A percentile compares a stretch with the other conserved stretches of the same genome.
Evolutionary conservation across 23 tunicate genomes (phyloP).

Genomic region (Clavelina lepadiformis): DNA sequence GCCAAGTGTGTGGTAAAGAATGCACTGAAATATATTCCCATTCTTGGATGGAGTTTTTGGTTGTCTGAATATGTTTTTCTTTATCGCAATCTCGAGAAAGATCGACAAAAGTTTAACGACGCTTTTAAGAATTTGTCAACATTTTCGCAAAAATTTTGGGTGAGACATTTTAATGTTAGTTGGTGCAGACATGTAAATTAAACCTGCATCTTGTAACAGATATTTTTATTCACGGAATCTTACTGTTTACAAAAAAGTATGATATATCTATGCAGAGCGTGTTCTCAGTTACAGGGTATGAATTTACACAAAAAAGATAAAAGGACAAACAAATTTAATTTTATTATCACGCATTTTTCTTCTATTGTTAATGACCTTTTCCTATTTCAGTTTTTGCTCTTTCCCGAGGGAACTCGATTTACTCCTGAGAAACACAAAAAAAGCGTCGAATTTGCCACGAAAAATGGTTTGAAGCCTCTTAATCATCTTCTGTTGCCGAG

Average conservation of each 20-base stretch:
- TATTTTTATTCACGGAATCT: no score
- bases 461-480: slow-evolving; percentile 69
- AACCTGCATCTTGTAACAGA: no score
- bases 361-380: no score
- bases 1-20: slow-evolving; percentile 70
- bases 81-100: slow-evolving; percentile 47
- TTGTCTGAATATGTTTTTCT: slow-evolving; percentile 64
- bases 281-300: no score
- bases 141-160: slow-evolving; percentile 54
- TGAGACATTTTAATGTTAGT: no score
- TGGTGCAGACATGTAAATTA: no score
- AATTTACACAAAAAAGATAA: no score
- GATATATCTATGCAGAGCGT: no score
- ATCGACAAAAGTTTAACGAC: slow-evolving; percentile 27
- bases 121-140: slow-evolving; percentile 34
- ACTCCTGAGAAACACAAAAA: slow-evolving; percentile 64
- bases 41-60: slow-evolving; percentile 83
- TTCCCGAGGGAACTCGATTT: slow-evolving; percentile 89
- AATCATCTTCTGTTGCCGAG: slow-evolving; percentile 67
- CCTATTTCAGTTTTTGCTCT: slow-evolving; percentile 59
- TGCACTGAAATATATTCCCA: slow-evolving; percentile 46
- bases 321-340: no score
- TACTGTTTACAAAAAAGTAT: no score
- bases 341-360: no score
- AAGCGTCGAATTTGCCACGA: slow-evolving; percentile 53